Base-by-base conservation (phyloP, 2,888 invertebrate genomes). In the Paralinhomoeus sp. region DNA sequence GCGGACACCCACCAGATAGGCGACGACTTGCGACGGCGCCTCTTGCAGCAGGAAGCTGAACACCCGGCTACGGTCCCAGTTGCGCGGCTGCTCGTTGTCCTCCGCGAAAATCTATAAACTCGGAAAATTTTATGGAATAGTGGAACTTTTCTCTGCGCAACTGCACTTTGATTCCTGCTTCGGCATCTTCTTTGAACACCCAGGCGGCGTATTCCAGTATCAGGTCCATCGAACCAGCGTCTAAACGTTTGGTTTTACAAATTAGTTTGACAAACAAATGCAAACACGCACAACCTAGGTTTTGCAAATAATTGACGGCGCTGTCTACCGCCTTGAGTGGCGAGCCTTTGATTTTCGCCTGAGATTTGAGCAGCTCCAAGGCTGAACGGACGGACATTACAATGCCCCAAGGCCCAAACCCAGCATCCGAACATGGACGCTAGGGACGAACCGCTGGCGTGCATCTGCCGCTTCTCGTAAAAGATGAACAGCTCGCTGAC, bases 141-240 rank as follows among this genome's bases (percentile, higher is more conserved):
- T 27, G 7, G 5, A 27, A 27, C 12, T 27, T 5, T 12, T 27
- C 7, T 5, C 27, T 9, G 21, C 12, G 7, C 21, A 3, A 37
- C 21, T 46, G 33, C 50, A 67, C 67, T 57, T 72, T 77, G 5
- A 97, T 67, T 1, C 91, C 93, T 61, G 87, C 81, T 50, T 80
- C 78, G 0, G 87, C 80, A 61, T 80, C 72, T 52, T 78, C 75
- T 46, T 74, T 74, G 37, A 97, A 66, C 41, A 97, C 80, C 84
- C 87, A 89, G 50, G 80, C 78, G 21, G 87, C 75, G 68, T 84
- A 93, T 61, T 91, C 80, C 57, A 91, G 76, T 57, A 97, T 87
- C 48, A 91, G 66, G 48, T 81, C 77, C 52, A 84, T 71, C 57
- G 87, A 74, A 24, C 78, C 77, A 12, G 72, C 64, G 34, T 80